These are phyloP conservation scores for Hybognathus amarus DNA, from an alignment of 2,797 vertebrate species.

Conservation along the genomic window DNA sequence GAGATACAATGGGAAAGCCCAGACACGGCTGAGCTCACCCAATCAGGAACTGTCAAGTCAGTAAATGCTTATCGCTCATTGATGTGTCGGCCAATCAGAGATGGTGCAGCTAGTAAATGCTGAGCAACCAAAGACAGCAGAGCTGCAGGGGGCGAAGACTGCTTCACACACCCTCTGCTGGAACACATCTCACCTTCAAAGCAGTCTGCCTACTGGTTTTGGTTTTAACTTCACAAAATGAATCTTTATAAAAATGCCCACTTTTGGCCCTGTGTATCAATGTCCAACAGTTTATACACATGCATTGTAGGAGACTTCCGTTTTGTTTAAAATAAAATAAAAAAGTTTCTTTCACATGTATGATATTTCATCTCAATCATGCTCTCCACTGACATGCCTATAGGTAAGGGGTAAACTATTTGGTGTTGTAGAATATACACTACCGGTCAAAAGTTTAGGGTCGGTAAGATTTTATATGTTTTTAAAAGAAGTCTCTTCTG, in stretches of 20 bases:
- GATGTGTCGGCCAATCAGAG: constrained; percentile 52
- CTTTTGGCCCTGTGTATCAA: not conserved
- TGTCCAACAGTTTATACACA: not conserved
- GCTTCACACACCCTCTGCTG: constrained; percentile 42
- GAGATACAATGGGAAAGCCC: constrained; percentile 54
- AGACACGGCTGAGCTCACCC: constrained; percentile 45
- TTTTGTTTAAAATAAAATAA: not conserved
- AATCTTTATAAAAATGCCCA: not conserved
- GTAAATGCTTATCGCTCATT: constrained; percentile 51
- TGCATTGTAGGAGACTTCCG: not conserved
- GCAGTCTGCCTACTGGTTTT: not conserved
- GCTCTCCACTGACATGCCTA: not conserved
- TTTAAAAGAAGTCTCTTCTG: too few relatives aligned
- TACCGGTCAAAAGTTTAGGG: too few relatives aligned
- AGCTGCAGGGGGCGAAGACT: constrained; percentile 49
- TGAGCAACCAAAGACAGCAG: constrained; percentile 56
- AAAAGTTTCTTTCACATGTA: not conserved
- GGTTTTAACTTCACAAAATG: constrained; percentile 9
- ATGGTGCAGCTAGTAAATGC: constrained; percentile 49
- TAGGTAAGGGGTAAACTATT: not conserved
- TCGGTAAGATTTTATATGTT: too few relatives aligned
- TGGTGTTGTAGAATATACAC: too few relatives aligned
- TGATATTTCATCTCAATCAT: not conserved
- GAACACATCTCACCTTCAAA: constrained; percentile 36
- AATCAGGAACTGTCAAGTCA: constrained; percentile 58